Base-by-base conservation (phyloP, 2,797 vertebrate genomes). In the Oophaga sylvatica region DNA sequence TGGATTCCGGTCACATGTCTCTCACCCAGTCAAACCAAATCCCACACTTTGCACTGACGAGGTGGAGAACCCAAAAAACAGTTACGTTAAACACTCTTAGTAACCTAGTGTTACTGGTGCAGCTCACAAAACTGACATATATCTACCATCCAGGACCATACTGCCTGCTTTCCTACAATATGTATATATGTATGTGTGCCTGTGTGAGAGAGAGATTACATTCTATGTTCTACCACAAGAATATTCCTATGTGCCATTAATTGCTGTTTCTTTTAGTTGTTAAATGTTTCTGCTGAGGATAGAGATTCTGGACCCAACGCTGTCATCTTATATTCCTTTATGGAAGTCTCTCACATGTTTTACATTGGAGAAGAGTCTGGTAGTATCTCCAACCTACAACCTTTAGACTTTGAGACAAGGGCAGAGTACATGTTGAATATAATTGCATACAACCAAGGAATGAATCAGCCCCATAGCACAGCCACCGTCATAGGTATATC, bases 401-500 rank as follows among this genome's bases (percentile, higher is more conserved):
- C 92, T 83, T 89, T 93, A 84, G 93, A 93, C 84, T 93, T 91
- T 19, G 92, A 93, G 90, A 88, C 71, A n/a, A 11, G 0, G 63
- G 63, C 89, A 22, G 79, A 90, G 48, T 88, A 93, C 11, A 85
- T 81, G 0, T 88, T 93, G 80, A n/a, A 31, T 85, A 85, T 93
- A 70, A 90, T 76, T 84, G 93, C 93, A 73, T 92, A 91, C 78
- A 93, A 91, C 73, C 91, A 92, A 17, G 90, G 68, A 65, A 81
- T 92, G 10, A 85, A 90, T 0, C 0, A 84, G 53, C 80, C 90
- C 0, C 80, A 90, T 56, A 90, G 90, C 79, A 91, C 85, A 76
- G 90, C 90, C 88, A 91, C 90, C n/a, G 19, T 93, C 83, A 93
- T 90, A 92, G 93, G 93, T 93, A 93, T 8, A 1, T 53, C n/a